phyloP scores from a whole-genome alignment of 2,113 vertebrate species.

The Nannospalax galili region DNA sequence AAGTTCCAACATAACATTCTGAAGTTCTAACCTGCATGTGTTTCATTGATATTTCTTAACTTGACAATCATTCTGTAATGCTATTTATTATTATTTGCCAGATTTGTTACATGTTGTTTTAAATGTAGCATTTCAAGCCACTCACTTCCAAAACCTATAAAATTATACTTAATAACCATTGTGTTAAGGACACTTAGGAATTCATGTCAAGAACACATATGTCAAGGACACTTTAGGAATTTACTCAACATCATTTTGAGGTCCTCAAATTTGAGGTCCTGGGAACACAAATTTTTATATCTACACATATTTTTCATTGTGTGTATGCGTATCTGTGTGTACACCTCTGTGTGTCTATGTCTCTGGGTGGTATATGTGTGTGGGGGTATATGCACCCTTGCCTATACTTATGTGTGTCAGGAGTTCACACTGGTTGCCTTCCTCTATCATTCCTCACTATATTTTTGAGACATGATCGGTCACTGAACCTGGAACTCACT shows the following conservation, averaged over 20 bases:
- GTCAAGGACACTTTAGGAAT: background rate
- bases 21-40: background rate
- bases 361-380: background rate
- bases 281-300: background rate
- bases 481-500: background rate
- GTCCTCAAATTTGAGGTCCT: background rate
- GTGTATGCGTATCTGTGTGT: background rate
- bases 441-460: too few species aligned
- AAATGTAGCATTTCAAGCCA: background rate
- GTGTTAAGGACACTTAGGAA: background rate
- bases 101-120: slow-evolving; percentile 1
- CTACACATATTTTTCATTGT: background rate
- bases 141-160: background rate
- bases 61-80: background rate
- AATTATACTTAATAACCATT: background rate
- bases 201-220: too few species aligned
- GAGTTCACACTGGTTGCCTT: background rate
- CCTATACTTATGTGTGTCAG: too few species aligned
- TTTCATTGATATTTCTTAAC: background rate
- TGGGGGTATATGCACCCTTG: background rate
- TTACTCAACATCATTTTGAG: background rate
- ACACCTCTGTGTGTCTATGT: background rate
- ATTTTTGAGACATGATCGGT: background rate
- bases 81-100: background rate
- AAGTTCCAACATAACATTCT: too few species aligned